Percentiles rank a stretch among this genome's conserved stretches.
These are phyloP conservation scores for Philypnodon macrostomus DNA, from an alignment of 2,797 vertebrate genomes.

Conservation along the genomic window DNA sequence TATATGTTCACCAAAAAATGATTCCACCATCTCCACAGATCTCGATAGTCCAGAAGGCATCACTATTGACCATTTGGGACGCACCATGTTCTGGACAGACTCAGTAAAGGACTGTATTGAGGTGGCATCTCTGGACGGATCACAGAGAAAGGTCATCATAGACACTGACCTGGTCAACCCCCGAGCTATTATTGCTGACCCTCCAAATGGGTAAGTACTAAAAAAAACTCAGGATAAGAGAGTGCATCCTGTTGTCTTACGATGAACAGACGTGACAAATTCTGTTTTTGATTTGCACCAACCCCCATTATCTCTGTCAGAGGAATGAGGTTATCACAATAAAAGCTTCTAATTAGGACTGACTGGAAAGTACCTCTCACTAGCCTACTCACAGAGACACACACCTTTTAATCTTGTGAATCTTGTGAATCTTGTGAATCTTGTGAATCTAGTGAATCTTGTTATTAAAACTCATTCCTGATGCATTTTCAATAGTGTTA, in stretches of 20 bases:
- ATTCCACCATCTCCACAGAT: conserved; percentile 62
- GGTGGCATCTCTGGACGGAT: conserved; percentile 87
- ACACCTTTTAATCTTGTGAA: too few relatives aligned
- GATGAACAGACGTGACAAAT: not conserved
- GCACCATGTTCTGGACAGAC: conserved; percentile 93
- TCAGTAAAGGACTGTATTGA: conserved; percentile 87
- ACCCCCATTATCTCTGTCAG: too few relatives aligned
- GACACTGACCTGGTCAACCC: conserved; percentile 87
- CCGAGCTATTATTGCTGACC: conserved; percentile 83
- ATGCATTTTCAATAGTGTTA: too few relatives aligned
- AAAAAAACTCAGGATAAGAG: not conserved
- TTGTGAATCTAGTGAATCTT: too few relatives aligned
- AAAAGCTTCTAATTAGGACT: too few relatives aligned
- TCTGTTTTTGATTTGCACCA: too few relatives aligned
- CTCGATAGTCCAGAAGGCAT: conserved; percentile 91
- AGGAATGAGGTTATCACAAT: too few relatives aligned
- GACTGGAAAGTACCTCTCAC: too few relatives aligned
- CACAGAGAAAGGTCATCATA: conserved; percentile 85
- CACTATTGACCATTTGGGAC: conserved; percentile 85
- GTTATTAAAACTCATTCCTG: too few relatives aligned
- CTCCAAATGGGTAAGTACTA: conserved; percentile 79
- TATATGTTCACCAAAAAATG: not conserved
- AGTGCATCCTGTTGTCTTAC: not conserved
- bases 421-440: too few relatives aligned
- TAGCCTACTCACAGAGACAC: too few relatives aligned